Conservation (phyloP, 2,797 vertebrate genomes). For the Gorsachius magnificus region DNA sequence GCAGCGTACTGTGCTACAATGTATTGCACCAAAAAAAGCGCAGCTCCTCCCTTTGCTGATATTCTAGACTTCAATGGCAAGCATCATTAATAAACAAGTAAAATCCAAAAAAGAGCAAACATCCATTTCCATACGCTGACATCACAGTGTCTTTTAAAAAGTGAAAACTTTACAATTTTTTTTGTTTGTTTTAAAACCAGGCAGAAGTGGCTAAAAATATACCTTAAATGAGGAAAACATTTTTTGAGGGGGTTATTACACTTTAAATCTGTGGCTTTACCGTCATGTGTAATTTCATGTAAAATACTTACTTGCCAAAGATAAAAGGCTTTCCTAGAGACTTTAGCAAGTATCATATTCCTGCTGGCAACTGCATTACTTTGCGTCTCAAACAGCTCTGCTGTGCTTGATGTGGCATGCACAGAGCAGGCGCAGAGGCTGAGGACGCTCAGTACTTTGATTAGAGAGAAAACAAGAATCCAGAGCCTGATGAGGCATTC, state of each 20-base stretch:
- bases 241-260: conserved; percentile 49
- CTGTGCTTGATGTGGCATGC: conserved; percentile 24
- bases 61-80: background rate
- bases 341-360: conserved; percentile 50
- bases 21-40: background rate
- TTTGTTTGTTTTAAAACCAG: conserved; percentile 40
- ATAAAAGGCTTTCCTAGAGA: conserved; percentile 56
- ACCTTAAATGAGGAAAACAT: conserved; percentile 30
- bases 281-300: conserved; percentile 52
- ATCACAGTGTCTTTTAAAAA: background rate
- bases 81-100: background rate
- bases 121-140: background rate
- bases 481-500: background rate
- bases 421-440: conserved; percentile 28
- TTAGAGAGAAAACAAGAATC: conserved; percentile 22
- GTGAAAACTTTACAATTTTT: background rate
- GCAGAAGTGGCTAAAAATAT: conserved; percentile 38
- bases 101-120: background rate
- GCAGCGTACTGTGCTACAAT: background rate
- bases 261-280: conserved; percentile 61
- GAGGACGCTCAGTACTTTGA: background rate
- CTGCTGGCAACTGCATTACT: conserved; percentile 47
- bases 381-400: background rate
- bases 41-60: background rate
- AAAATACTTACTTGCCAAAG: conserved; percentile 56